These are phyloP conservation scores for Eulemur albifrons DNA, from an alignment of 2,797 vertebrate species.

Conservation along the genomic window DNA sequence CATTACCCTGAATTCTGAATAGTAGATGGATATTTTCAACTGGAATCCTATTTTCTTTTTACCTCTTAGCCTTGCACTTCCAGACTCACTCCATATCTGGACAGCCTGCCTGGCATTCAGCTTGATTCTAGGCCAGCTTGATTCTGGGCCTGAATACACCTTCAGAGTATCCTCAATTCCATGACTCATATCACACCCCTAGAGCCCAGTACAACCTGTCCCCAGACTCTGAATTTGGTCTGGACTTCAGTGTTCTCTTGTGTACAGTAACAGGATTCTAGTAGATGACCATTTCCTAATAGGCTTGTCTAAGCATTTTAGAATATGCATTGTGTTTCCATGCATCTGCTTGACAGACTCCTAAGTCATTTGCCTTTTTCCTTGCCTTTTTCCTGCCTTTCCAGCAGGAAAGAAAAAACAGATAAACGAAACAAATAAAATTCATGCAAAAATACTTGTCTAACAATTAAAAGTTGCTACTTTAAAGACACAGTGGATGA, in stretches of 20 bases:
- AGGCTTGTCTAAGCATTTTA: not conserved
- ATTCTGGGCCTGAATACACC: not conserved
- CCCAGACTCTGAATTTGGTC: not conserved
- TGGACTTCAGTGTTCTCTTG: not conserved
- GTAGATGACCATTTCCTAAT: not conserved
- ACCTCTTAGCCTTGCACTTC: not conserved
- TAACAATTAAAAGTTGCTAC: not conserved
- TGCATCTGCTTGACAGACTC: not conserved
- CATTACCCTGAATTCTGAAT: not conserved
- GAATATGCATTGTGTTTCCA: not conserved
- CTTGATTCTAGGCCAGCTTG: not conserved
- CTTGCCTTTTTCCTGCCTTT: not conserved
- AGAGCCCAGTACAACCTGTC: not conserved
- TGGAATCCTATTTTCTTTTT: not conserved
- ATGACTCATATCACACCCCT: not conserved
- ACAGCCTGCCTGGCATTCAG: not conserved
- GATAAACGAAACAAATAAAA: not conserved
- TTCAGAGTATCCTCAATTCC: not conserved
- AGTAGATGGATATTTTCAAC: not conserved
- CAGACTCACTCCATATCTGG: not conserved
- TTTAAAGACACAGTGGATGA: not conserved
- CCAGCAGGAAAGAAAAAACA: not conserved
- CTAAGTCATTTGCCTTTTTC: not conserved
- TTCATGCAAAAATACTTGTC: not conserved
- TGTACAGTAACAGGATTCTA: not conserved